These are phyloP conservation scores for Gephyroberyx darwinii DNA, from an alignment of 2,797 vertebrate species.

Conservation along the genomic window DNA sequence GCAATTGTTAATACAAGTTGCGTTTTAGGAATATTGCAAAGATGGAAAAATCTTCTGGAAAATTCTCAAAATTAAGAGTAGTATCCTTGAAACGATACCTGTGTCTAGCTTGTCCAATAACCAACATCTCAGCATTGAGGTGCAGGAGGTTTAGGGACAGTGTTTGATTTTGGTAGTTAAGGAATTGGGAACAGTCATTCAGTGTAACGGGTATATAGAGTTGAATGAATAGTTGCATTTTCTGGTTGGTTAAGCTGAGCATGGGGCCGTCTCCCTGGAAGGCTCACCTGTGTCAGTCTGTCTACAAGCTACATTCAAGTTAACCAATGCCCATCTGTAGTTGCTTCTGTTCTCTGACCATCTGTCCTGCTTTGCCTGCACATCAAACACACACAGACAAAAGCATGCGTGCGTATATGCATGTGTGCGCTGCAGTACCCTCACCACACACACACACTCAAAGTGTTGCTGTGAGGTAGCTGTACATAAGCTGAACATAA, in stretches of 20 bases:
- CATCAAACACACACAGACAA: conserved; percentile 5
- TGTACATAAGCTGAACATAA: conserved; percentile 10
- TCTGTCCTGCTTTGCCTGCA: conserved; percentile 55
- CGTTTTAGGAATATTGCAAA: too few species aligned
- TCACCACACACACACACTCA: conserved; percentile 10
- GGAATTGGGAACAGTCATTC: too few species aligned
- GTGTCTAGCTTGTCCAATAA: too few species aligned
- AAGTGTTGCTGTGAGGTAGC: conserved; percentile 35
- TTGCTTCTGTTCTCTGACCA: conserved; percentile 67
- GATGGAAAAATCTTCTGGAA: too few species aligned
- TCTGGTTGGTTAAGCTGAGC: conserved; percentile 63
- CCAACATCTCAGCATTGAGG: too few species aligned
- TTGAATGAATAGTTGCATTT: conserved; percentile 42
- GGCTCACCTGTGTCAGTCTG: conserved; percentile 57
- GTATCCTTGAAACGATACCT: too few species aligned
- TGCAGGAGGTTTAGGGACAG: too few species aligned
- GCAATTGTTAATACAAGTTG: too few species aligned
- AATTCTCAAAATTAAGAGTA: too few species aligned
- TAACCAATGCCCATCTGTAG: conserved; percentile 56
- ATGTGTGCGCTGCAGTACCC: not conserved
- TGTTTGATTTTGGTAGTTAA: too few species aligned
- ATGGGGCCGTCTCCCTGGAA: conserved; percentile 64
- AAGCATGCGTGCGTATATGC: too few species aligned
- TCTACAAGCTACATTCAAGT: conserved; percentile 63
- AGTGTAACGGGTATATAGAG: too few species aligned